phyloP scores from a whole-genome alignment of 2,113 vertebrate species.

The Heterotilapia buettikoferi region DNA sequence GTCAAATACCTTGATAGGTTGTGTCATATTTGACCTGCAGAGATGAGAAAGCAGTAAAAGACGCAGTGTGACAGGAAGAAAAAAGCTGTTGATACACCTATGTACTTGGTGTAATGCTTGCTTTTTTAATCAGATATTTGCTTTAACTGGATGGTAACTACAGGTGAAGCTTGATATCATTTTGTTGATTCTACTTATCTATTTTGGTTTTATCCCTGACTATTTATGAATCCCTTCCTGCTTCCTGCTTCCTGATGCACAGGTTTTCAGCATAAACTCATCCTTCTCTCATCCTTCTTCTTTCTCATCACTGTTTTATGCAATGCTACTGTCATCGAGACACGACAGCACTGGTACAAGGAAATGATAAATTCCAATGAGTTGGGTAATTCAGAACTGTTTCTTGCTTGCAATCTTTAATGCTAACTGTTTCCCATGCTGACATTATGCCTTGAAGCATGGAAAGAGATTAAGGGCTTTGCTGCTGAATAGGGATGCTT shows the following conservation, averaged over 20 bases:
- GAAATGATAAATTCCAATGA: neutral
- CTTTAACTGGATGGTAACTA: neutral
- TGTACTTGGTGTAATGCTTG: neutral
- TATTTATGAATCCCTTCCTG: neutral
- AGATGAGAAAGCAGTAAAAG: neutral
- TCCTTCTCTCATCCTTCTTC: neutral
- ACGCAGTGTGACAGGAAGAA: neutral
- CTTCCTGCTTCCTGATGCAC: neutral
- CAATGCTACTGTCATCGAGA: rapidly evolving
- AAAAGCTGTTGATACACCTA: too few species aligned
- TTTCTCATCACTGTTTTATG: neutral
- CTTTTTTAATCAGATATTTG: neutral
- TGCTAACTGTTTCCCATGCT: neutral
- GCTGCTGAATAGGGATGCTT: conserved; percentile 40
- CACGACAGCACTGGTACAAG: rapidly evolving
- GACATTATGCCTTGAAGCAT: neutral
- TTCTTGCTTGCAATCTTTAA: neutral
- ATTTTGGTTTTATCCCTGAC: neutral
- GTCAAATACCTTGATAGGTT: neutral
- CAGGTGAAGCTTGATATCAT: neutral
- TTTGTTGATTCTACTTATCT: rapidly evolving
- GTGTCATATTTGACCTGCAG: neutral
- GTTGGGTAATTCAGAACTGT: neutral
- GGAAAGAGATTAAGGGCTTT: neutral
- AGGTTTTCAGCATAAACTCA: neutral